Evolutionary conservation across 2,113 vertebrate genomes (phyloP), one percentile per base, ranked within the genome.

Genomic region (Muntiacus reevesi): DNA sequence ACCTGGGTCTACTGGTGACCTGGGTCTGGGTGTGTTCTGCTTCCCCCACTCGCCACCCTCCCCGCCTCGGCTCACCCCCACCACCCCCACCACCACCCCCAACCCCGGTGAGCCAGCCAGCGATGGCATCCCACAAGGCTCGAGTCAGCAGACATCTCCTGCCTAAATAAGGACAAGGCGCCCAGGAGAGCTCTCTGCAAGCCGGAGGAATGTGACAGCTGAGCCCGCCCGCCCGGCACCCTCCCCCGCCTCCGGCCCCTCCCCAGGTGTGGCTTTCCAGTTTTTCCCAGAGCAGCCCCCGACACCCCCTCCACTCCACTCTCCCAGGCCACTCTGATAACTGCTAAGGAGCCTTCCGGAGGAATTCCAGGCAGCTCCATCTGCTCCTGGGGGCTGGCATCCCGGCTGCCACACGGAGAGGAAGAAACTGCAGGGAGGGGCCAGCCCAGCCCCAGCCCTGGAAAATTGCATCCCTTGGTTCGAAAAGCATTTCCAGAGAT

Each of bases 81-180:
- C 62, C 62, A n/a, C 30, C 2, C 27, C 13, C 28, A 15, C 59
- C 36, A 23, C 33, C 36, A 40, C 33, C 40, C 84, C 45, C 15
- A 25, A 5, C n/a, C 33, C 36, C 1, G 1, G 17, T 57, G 74
- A 96, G 83, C 71, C 9, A 25, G 95, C 87, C 79, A 3, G 74
- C 17, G 11, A 5, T 55, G 87, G 92, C 92, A 91, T 83, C 92
- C 30, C 9, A 67, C 67, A 52, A n/a, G 91, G 27, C 95, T 54
- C 7, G 7, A 97, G 96, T 97, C 98, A 96, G 97, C 97, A 97
- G 97, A 89, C 96, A 82, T 82, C 97, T 87, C 95, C 98, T 98
- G 98, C 86, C 98, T 98, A 98, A 98, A 98, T 98, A 98, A 97
- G 98, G 98, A 87, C 96, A 98, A 95, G 96, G 91, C 82, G 0